Evolutionary conservation across 2,797 vertebrate genomes (phyloP).

Genomic region (Cyclura pinguis): DNA sequence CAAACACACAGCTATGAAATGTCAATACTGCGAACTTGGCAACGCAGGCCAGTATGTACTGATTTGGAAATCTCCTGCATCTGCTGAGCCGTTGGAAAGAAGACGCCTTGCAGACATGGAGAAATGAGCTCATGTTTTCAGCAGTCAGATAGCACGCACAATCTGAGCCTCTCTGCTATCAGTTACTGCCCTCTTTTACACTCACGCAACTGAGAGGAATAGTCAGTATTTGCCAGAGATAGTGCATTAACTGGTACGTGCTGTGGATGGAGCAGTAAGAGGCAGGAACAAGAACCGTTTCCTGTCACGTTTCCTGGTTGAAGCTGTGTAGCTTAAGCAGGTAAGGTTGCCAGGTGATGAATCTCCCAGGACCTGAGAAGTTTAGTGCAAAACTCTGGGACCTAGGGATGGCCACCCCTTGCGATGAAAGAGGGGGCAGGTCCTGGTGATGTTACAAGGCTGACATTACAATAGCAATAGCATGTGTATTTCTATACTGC

Average conservation of each 20-base stretch:
- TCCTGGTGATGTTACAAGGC: too few species aligned
- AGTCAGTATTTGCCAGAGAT: neutral
- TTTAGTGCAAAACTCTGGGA: too few species aligned
- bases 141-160: neutral
- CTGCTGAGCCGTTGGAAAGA: constrained; percentile 23
- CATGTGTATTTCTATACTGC: too few species aligned
- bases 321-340: neutral
- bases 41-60: neutral
- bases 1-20: constrained; percentile 15
- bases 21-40: constrained; percentile 14
- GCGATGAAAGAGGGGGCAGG: too few species aligned
- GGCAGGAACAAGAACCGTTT: too few species aligned
- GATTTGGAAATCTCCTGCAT: constrained; percentile 7
- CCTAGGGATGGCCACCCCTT: too few species aligned
- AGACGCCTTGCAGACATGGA: neutral
- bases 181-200: neutral
- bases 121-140: neutral
- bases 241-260: neutral
- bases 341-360: too few species aligned
- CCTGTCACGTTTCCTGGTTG: neutral
- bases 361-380: too few species aligned
- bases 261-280: too few species aligned
- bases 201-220: neutral
- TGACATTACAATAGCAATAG: too few species aligned
- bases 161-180: neutral